Conservation (phyloP, 1,140 invertebrate species). For the Sweltsa coloradensis region DNA sequence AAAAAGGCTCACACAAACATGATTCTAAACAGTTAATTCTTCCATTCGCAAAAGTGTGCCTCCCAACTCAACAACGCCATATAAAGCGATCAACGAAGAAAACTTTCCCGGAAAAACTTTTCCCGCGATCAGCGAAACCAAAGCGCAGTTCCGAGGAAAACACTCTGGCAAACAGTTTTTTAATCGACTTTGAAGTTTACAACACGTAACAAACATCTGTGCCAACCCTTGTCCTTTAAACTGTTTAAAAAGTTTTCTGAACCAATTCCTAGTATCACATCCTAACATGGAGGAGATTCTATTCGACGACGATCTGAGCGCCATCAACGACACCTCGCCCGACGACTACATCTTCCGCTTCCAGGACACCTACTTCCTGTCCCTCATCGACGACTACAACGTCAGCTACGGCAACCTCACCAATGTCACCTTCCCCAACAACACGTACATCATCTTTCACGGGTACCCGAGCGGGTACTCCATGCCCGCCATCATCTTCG, state of each 20-base stretch:
- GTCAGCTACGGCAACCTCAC: neutral
- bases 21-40: too few species aligned
- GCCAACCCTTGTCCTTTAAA: neutral
- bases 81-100: too few species aligned
- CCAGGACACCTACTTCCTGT: neutral
- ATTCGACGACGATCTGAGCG: neutral
- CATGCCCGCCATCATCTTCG: constrained; percentile 71
- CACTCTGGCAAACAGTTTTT: neutral
- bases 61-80: too few species aligned
- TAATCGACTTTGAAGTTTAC: neutral
- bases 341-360: neutral
- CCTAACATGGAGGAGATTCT: constrained; percentile 7
- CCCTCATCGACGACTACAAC: neutral
- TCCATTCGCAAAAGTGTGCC: too few species aligned
- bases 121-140: neutral
- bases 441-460: constrained; percentile 6
- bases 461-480: constrained; percentile 77
- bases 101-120: too few species aligned
- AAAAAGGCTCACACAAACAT: too few species aligned
- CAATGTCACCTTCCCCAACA: constrained; percentile 6
- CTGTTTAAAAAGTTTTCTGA: neutral
- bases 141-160: neutral
- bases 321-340: neutral
- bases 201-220: neutral
- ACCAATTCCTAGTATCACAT: neutral